Base-by-base conservation (phyloP, 2,113 vertebrate genomes). In the Ceyx margarethae region DNA sequence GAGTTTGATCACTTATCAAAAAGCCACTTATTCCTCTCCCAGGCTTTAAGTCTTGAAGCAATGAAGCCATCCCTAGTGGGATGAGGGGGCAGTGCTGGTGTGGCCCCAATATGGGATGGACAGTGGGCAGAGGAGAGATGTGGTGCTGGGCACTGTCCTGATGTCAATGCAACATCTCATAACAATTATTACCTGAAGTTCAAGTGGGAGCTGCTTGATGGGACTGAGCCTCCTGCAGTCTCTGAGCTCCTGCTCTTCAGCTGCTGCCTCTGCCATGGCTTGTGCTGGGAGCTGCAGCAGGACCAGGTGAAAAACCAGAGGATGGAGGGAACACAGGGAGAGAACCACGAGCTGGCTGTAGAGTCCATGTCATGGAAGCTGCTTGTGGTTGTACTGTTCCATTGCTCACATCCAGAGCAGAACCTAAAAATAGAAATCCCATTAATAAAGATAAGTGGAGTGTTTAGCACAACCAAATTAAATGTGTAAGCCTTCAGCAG, bases 361-460 rank as follows among this genome's bases (percentile, higher is more conserved):
- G 48, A 66, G 37, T 50, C 15, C 51, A 8, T 54, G 23, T 51
- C 31, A 33, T 15, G 37, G 56, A 76, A 93, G 40, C 42, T 1
- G 5, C 54, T 76, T 91, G 37, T 46, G 48, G 28, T 76, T 46
- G 9, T 43, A 23, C 22, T 65, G 35, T 83, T 51, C 68, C 28
- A 46, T 43, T 89, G 65, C n/a, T 91, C 75, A 35, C 48, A 61
- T 92, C 83, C 81, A 82, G 87, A 83, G n/a, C 48, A n/a, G 16
- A 73, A 61, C 9, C 68, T 89, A 93, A 93, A 95, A 96, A 81
- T 95, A 94, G 93, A 81, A 95, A 81, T 75, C 72, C 33, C 20
- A 91, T 96, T 94, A 96, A 68, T 89, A 86, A 91, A 75, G 76
- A 64, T 42, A 94, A 92, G 33, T 80, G 65, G n/a, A 68, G 71